Conservation (phyloP, 2,888 invertebrate genomes). For the Linnaemya tessellans region DNA sequence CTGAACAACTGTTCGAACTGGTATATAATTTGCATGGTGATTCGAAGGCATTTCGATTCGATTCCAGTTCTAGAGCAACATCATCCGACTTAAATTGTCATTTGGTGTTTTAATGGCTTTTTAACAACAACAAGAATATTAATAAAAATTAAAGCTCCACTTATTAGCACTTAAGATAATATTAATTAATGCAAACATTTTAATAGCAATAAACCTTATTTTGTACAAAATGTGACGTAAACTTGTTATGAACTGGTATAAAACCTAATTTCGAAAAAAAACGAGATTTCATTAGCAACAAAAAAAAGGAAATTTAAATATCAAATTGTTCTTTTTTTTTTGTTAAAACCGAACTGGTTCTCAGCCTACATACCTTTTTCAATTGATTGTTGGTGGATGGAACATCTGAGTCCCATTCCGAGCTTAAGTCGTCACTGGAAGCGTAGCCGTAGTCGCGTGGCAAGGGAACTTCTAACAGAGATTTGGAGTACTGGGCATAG, state of each 20-base stretch:
- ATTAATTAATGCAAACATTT: constrained; percentile 23
- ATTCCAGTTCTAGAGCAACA: too few relatives aligned
- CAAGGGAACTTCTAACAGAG: constrained; percentile 90
- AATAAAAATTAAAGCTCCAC: not conserved
- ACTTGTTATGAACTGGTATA: constrained; percentile 16
- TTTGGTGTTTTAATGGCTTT: too few relatives aligned
- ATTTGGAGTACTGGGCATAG: constrained; percentile 92
- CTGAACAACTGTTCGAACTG: too few relatives aligned
- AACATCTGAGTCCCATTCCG: constrained; percentile 95
- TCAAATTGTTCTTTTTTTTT: too few relatives aligned
- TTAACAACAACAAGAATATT: not conserved
- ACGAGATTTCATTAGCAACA: constrained; percentile 6
- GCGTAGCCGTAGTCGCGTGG: constrained; percentile 93
- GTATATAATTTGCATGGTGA: too few relatives aligned
- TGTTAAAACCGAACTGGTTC: not conserved
- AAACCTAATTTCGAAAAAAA: not conserved
- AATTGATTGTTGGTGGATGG: constrained; percentile 79
- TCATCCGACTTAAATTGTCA: too few relatives aligned
- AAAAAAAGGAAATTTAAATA: not conserved
- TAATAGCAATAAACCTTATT: constrained; percentile 9
- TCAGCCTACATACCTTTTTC: constrained; percentile 75
- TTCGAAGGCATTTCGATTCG: too few relatives aligned
- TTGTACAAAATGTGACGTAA: constrained; percentile 43
- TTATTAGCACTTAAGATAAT: constrained; percentile 2
- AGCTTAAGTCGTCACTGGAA: constrained; percentile 95